These are phyloP conservation scores for Colostygia pectinataria DNA, from an alignment of 2,888 invertebrate species.

Conservation along the genomic window DNA sequence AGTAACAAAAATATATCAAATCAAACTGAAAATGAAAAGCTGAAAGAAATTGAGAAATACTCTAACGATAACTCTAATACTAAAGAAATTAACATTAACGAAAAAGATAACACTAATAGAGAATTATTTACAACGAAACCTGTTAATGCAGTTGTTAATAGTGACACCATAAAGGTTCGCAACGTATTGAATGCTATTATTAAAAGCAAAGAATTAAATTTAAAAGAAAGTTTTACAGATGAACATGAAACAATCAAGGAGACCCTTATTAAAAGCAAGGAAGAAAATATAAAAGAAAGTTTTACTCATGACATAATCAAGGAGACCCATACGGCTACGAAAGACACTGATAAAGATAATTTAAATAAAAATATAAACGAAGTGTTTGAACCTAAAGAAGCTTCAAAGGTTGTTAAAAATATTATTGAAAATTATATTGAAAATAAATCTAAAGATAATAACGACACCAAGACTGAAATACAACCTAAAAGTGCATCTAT, in stretches of 20 bases:
- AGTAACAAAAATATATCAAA: background rate
- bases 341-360: background rate
- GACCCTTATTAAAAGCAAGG: background rate
- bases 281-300: background rate
- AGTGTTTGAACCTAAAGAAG: constrained; percentile 1
- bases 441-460: background rate
- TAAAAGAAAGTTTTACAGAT: background rate
- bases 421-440: constrained; percentile 6
- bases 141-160: background rate
- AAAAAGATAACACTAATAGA: no score
- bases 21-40: background rate
- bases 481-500: background rate
- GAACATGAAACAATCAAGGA: background rate
- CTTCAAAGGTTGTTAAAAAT: background rate
- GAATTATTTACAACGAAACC: background rate
- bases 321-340: background rate
- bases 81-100: no score
- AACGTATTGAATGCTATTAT: background rate
- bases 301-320: no score
- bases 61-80: background rate
- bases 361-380: background rate
- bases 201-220: background rate
- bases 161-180: background rate
- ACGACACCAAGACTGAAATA: background rate
- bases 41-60: background rate